A percentile compares a stretch with the other conserved stretches of the same genome.
Conservation (phyloP, 2,797 vertebrate species). For the Arrhamphus sclerolepis region DNA sequence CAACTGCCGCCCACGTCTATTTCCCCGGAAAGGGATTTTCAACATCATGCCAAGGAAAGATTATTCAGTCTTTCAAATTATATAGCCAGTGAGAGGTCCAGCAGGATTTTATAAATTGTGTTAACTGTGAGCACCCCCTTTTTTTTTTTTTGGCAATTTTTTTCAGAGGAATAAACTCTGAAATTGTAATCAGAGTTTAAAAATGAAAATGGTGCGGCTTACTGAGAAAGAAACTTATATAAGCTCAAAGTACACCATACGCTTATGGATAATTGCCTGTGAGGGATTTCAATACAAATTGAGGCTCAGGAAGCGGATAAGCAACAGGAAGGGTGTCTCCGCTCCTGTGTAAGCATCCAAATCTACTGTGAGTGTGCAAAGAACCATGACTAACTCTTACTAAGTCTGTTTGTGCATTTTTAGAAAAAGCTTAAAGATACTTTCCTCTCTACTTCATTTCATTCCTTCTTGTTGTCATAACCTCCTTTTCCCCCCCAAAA, state of each 20-base stretch:
- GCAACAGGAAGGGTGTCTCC: conserved; percentile 82
- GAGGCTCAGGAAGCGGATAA: conserved; percentile 81
- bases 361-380: conserved; percentile 82
- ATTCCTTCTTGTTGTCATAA: conserved; percentile 56
- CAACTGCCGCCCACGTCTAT: conserved; percentile 61
- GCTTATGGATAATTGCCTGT: conserved; percentile 82
- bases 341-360: conserved; percentile 81
- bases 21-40: conserved; percentile 63
- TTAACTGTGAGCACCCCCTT: conserved; percentile 64
- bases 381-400: conserved; percentile 82
- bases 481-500: conserved; percentile 27
- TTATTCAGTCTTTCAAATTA: conserved; percentile 76
- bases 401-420: conserved; percentile 81
- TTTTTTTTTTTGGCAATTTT: conserved; percentile 38
- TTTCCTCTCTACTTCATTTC: conserved; percentile 64
- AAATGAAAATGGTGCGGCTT: conserved; percentile 81
- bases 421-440: conserved; percentile 74
- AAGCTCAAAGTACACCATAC: conserved; percentile 80
- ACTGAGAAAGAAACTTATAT: conserved; percentile 79
- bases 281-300: conserved; percentile 85
- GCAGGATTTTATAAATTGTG: conserved; percentile 65
- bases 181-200: conserved; percentile 82
- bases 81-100: conserved; percentile 61
- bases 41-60: conserved; percentile 61
- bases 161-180: conserved; percentile 75